Conservation (phyloP, 2,113 vertebrate genomes). For the Halcyon senegalensis region DNA sequence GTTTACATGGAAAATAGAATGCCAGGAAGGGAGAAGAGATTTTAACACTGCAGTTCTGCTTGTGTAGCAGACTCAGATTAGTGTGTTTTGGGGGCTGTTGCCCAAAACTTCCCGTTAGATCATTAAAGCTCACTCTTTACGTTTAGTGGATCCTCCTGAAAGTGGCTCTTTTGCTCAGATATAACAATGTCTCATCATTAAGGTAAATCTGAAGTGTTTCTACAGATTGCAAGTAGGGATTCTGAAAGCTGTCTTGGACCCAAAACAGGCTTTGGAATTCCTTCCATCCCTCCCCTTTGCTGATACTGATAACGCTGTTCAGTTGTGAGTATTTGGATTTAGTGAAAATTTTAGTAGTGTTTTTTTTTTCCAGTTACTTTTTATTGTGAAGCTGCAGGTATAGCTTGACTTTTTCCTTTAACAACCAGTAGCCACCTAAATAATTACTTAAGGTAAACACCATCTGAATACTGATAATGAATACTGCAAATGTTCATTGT, state of each 20-base stretch:
- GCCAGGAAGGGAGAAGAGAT: background rate
- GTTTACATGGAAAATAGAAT: background rate
- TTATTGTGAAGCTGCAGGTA: background rate
- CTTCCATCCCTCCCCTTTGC: background rate
- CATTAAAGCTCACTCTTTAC: background rate
- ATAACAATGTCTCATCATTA: accelerated
- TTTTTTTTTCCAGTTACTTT: background rate
- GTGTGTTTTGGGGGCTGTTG: background rate
- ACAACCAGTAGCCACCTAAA: background rate
- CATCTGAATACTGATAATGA: background rate
- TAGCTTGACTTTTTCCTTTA: background rate
- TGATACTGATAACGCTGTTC: background rate
- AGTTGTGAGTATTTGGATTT: background rate
- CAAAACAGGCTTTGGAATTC: background rate
- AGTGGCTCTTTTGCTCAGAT: background rate
- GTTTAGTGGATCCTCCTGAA: background rate
- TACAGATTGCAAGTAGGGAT: background rate
- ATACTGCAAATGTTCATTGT: background rate
- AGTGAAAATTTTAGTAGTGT: background rate
- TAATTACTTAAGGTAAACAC: background rate
- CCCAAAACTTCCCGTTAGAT: background rate
- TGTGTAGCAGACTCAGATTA: background rate
- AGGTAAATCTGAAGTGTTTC: background rate
- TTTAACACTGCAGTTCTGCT: background rate
- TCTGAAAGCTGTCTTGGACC: background rate